These are phyloP conservation scores for Leptarthrus brevirostris DNA, from an alignment of 2,888 invertebrate genomes.

Conservation along the genomic window DNA sequence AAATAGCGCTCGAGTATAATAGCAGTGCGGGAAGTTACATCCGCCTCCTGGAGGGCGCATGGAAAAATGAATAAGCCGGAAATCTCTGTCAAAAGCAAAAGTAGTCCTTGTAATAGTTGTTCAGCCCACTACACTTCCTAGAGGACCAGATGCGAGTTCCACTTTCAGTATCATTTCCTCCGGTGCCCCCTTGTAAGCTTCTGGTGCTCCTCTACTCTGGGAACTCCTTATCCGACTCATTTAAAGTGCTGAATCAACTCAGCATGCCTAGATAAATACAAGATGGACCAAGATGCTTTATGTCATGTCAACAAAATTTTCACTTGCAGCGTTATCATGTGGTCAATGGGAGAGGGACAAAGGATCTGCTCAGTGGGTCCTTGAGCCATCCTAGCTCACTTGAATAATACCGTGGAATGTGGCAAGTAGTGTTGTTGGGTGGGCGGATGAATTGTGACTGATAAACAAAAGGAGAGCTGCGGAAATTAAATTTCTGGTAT, in stretches of 20 bases:
- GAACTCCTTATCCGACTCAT: background rate
- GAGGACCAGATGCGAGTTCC: constrained; percentile 19
- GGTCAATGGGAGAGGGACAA: constrained; percentile 7
- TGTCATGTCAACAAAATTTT: constrained; percentile 39
- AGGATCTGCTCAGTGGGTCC: background rate
- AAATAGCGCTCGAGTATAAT: constrained; percentile 2
- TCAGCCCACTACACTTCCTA: constrained; percentile 38
- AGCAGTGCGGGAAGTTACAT: constrained; percentile 1
- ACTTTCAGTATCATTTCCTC: constrained; percentile 31
- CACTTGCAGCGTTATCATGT: constrained; percentile 35
- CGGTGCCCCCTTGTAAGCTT: background rate
- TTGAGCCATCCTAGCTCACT: background rate
- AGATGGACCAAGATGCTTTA: constrained; percentile 27
- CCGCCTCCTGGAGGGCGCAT: constrained; percentile 18
- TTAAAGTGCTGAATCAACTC: constrained; percentile 36
- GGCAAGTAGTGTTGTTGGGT: background rate
- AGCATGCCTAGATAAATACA: constrained; percentile 1
- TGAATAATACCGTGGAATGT: background rate
- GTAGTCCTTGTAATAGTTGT: constrained; percentile 46
- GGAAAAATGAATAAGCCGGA: constrained; percentile 40
- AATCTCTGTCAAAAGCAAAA: constrained; percentile 47
- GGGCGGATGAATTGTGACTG: background rate
- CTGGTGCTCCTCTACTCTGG: background rate
- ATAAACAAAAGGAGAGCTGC: background rate
- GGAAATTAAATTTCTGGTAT: constrained; percentile 19